phyloP scores from a whole-genome alignment of 2,888 invertebrate species.

The Amaurobius ferox region DNA sequence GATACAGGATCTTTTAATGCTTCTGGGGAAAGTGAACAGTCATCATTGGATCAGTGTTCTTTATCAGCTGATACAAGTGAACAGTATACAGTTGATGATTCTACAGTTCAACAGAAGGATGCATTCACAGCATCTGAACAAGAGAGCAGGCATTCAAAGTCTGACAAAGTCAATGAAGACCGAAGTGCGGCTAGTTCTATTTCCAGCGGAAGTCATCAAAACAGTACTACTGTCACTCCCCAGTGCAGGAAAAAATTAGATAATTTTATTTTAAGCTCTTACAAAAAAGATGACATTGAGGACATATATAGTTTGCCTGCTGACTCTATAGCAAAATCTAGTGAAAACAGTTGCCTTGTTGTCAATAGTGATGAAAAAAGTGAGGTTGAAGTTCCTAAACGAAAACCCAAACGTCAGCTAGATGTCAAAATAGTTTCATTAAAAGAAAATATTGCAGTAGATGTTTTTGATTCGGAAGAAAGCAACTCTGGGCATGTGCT shows the following conservation, averaged over 20 bases:
- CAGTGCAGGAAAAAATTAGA: slow-evolving; percentile 45
- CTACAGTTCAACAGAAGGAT: neutral
- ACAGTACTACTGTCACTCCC: slow-evolving; percentile 42
- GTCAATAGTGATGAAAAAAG: slow-evolving; percentile 3
- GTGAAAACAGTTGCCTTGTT: slow-evolving; percentile 2
- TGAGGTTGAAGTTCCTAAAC: slow-evolving; percentile 33
- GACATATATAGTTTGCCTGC: slow-evolving; percentile 42
- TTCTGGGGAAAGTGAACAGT: slow-evolving; percentile 1
- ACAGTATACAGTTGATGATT: neutral
- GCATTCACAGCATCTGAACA: neutral
- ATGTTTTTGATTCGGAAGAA: neutral
- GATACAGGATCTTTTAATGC: neutral
- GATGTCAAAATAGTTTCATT: slow-evolving; percentile 55
- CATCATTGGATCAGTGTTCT: neutral
- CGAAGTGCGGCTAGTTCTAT: slow-evolving; percentile 34
- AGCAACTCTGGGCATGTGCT: slow-evolving; percentile 25
- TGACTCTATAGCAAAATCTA: neutral
- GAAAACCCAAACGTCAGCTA: slow-evolving; percentile 34
- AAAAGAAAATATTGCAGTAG: slow-evolving; percentile 37
- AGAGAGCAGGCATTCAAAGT: slow-evolving; percentile 23
- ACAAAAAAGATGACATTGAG: slow-evolving; percentile 42
- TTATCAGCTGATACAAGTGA: neutral
- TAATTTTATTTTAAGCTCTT: slow-evolving; percentile 64
- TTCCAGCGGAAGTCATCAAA: slow-evolving; percentile 35
- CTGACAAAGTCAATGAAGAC: slow-evolving; percentile 29